A percentile compares a stretch with the other conserved stretches of the same genome.
These are phyloP conservation scores for Creontiades dilutus DNA, from an alignment of 2,888 invertebrate genomes.

Conservation along the genomic window DNA sequence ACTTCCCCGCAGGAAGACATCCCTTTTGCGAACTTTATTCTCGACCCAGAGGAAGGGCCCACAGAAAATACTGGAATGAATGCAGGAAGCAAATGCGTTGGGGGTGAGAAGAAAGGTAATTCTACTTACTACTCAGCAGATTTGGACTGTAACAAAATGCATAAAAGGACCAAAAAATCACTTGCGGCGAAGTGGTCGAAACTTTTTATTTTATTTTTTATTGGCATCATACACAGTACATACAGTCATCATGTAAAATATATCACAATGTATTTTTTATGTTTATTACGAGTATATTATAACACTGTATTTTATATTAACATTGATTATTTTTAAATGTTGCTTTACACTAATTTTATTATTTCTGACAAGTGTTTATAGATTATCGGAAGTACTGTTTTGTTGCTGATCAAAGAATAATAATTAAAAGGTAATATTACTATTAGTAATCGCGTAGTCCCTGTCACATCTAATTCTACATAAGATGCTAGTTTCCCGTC, in stretches of 20 bases:
- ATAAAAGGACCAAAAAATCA: too few species aligned
- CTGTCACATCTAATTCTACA: too few species aligned
- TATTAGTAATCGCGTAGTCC: too few species aligned
- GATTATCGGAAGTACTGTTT: neutral
- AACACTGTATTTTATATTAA: too few species aligned
- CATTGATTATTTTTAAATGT: too few species aligned
- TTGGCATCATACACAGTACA: neutral
- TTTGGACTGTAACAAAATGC: too few species aligned
- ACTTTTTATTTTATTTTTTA: neutral
- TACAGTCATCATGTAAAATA: neutral
- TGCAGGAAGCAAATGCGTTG: neutral
- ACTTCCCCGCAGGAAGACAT: neutral
- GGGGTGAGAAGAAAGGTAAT: too few species aligned
- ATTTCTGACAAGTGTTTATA: too few species aligned
- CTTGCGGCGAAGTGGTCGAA: too few species aligned
- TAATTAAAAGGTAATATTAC: neutral
- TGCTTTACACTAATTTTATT: too few species aligned
- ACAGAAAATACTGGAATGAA: neutral
- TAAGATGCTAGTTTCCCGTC: too few species aligned
- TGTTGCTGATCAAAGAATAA: neutral
- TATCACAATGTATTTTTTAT: neutral
- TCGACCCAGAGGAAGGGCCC: neutral
- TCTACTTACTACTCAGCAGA: too few species aligned
- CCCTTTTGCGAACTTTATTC: constrained; percentile 7
- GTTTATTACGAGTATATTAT: neutral